Evolutionary conservation across 2,113 vertebrate genomes (phyloP), one percentile per base, ranked within the genome.

Genomic region (Myotis brandtii): DNA sequence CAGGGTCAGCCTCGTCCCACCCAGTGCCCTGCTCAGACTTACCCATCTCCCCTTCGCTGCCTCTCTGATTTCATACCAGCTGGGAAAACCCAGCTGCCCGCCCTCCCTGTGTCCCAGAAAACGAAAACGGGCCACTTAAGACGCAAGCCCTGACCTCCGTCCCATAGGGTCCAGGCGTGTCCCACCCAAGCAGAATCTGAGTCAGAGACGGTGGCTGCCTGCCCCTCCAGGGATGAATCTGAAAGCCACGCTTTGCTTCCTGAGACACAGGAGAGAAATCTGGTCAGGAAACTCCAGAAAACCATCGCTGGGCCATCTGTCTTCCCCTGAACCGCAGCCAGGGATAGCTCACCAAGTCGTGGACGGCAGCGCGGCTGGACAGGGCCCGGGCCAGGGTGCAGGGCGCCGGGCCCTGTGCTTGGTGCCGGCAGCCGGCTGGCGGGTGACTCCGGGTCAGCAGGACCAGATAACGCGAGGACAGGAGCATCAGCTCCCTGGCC

Each of bases 251-350:
- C 43, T 62, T 96, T 56, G 81, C 88, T 95, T 64, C 93, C 14
- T 43, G 91, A 95, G 40, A 77, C 81, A 72, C 8, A 54, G n/a
- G 89, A 91, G 81, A 97, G 77, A 95, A 96, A 96, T 94, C 90
- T 91, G 92, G 95, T 95, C 85, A 94, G 96, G 94, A 93, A 96
- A 96, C 66, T 94, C 93, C 89, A 96, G 92, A 87, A 84, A 93
- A 95, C 90, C 76, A 76, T 95, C 89, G 66, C 90, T 94, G 30
- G 34, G 90, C 97, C 97, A 97, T 96, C 96, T 97, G 95, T 97
- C 93, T 96, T 79, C 72, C 88, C 91, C 72, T 84, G 96, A 95
- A 91, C 30, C 40, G 94, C 94, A 97, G 97, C 95, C 97, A 97
- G 95, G 70, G 96, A 93, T 59, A 1, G 37, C 90, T 96, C 82